Evolutionary conservation across 2,113 vertebrate species (phyloP).

Genomic region (Craseonycteris thonglongyai): DNA sequence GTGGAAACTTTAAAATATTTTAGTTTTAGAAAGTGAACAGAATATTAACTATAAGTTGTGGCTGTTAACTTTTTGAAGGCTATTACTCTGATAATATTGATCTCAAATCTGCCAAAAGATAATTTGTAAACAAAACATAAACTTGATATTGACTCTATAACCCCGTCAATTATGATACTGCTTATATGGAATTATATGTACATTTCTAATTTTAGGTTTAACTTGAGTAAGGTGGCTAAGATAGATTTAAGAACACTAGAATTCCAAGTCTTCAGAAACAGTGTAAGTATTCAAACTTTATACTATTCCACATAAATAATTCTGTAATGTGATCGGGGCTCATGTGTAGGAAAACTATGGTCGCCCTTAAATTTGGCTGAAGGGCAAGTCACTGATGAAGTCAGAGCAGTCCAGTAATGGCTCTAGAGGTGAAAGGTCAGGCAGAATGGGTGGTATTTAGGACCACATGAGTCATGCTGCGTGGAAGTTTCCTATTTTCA

Average conservation of each 20-base stretch:
- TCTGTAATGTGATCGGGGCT: background rate
- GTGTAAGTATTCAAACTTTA: constrained; percentile 81
- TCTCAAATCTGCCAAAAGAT: background rate
- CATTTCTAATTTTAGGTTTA: constrained; percentile 84
- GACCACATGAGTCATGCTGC: background rate
- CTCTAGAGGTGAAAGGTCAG: background rate
- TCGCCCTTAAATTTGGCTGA: background rate
- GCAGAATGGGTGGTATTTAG: background rate
- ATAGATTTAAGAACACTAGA: constrained; percentile 91
- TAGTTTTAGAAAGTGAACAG: constrained; percentile 1
- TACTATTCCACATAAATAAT: background rate
- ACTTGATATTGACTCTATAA: background rate
- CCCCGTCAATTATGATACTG: background rate
- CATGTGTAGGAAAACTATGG: background rate
- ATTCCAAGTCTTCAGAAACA: constrained; percentile 93
- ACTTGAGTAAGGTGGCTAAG: constrained; percentile 87
- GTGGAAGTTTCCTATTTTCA: background rate
- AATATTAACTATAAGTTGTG: background rate
- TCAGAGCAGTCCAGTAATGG: background rate
- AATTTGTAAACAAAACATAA: background rate
- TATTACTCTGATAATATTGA: background rate
- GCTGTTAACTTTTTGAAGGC: background rate
- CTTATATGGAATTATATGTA: background rate
- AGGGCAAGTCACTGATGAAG: background rate
- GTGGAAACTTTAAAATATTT: background rate